These are phyloP conservation scores for Riptortus pedestris DNA, from an alignment of 1,140 invertebrate species.

Conservation along the genomic window DNA sequence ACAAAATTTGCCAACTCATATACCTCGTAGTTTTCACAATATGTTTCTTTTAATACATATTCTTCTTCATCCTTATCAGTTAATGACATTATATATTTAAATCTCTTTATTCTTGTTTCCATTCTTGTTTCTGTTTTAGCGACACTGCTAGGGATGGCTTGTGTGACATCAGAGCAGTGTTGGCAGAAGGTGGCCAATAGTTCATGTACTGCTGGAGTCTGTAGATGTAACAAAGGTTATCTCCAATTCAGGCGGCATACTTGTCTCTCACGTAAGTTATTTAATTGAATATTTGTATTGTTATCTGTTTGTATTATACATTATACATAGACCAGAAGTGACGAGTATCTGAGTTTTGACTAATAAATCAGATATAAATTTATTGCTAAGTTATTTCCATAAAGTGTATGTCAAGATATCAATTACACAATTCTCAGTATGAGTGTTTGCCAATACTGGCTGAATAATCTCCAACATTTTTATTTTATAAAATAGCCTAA, in stretches of 20 bases:
- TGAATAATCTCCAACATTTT: no score
- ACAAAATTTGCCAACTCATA: no score
- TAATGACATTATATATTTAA: no score
- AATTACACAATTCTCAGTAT: no score
- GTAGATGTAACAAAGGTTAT: conserved; percentile 67
- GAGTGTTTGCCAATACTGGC: no score
- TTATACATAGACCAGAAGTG: neutral
- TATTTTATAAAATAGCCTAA: no score
- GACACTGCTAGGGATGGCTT: conserved; percentile 62
- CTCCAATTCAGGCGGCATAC: conserved; percentile 76
- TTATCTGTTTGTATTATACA: neutral
- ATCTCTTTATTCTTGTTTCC: no score
- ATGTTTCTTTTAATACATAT: no score
- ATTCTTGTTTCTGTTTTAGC: conserved; percentile 50
- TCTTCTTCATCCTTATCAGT: no score
- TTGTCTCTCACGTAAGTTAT: conserved; percentile 74
- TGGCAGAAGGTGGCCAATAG: conserved; percentile 68
- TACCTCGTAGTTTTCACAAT: no score
- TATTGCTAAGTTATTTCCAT: neutral
- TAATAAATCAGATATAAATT: neutral
- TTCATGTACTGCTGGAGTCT: conserved; percentile 57
- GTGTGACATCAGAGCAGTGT: conserved; percentile 60
- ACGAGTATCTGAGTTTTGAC: neutral
- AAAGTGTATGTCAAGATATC: no score
- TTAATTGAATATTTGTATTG: neutral